phyloP scores from a whole-genome alignment of 1,140 invertebrate genomes.

The Onthophagus taurus region DNA sequence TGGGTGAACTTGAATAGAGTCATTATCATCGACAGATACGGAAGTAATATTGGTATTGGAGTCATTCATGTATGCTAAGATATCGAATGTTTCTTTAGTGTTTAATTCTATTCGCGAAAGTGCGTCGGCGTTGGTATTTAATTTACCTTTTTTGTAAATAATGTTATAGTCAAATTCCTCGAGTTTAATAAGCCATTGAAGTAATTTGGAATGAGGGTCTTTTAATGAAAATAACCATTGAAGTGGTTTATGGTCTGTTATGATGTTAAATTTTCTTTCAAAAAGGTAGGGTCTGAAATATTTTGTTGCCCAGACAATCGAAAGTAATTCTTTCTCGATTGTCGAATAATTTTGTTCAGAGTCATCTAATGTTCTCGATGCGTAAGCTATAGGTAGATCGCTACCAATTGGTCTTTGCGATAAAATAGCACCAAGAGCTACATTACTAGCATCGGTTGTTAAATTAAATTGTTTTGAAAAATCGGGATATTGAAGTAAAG shows the following conservation, averaged over 20 bases:
- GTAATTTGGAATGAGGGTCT: conserved; percentile 28
- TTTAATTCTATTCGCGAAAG: conserved; percentile 16
- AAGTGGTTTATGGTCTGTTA: conserved; percentile 40
- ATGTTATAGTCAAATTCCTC: conserved; percentile 14
- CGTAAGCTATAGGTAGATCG: conserved; percentile 19
- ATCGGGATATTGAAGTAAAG: conserved; percentile 2
- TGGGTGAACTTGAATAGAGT: too few relatives aligned
- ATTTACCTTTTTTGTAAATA: conserved; percentile 12
- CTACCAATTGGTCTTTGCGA: too few relatives aligned
- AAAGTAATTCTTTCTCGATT: conserved; percentile 33
- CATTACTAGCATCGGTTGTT: conserved; percentile 30
- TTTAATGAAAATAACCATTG: conserved; percentile 40
- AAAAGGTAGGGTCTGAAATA: conserved; percentile 37
- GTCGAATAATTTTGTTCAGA: conserved; percentile 28
- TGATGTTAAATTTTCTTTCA: conserved; percentile 27
- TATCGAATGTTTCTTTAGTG: too few relatives aligned
- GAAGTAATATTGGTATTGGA: too few relatives aligned
- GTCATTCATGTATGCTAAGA: too few relatives aligned
- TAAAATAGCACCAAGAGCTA: conserved; percentile 26
- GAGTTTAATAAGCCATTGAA: conserved; percentile 14
- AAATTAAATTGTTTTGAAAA: conserved; percentile 16
- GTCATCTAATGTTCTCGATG: conserved; percentile 17
- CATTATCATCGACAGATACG: too few relatives aligned
- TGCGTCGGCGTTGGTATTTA: conserved; percentile 19
- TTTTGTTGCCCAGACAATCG: conserved; percentile 35